Evolutionary conservation across 2,797 vertebrate species (phyloP), one percentile per base, ranked within the genome.

Genomic region (Mycteria americana): DNA sequence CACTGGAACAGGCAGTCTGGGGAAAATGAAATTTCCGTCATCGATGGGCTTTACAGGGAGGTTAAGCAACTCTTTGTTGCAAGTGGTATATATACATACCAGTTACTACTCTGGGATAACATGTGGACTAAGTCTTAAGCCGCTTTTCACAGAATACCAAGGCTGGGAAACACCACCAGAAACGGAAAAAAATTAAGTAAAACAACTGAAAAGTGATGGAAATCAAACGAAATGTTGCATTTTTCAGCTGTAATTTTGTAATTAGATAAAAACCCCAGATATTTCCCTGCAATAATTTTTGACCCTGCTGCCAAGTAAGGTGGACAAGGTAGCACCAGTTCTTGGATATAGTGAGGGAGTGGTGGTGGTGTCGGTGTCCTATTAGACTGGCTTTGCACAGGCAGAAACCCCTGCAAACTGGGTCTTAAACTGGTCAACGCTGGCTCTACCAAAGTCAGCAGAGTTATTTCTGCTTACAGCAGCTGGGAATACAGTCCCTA

Each of bases 251-350:
- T 18, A 28, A 35, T 48, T 65, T 59, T 59, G 30, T 18, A 10
- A 13, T 7, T 5, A 43, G 21, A 39, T 39, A 35, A 33, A 37
- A 88, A 33, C 3, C 0, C 2, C 3, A 14, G 27, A 0, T 37
- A 64, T 24, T 78, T 31, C 45, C 11, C 64, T 37, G 11, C 11
- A 46, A 0, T 23, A 30, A 28, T 30, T 76, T 46, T 18, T 75
- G 53, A 18, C 18, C 25, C n/a, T 37, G 24, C 21, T 43, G 39
- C 33, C 69, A 45, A 13, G 10, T 21, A 6, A 39, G 45, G 9
- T 7, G 30, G n/a, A 13, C 13, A 33, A 28, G 10, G 41, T 18
- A 35, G n/a, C 45, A 53, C 7, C 10, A 7, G 19, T 31, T 13
- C 60, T n/a, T 25, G 83, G 31, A 18, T 1, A 9, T 3, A 1